Evolutionary conservation across 2,113 vertebrate species (phyloP).

Genomic region (Noturus placidus): DNA sequence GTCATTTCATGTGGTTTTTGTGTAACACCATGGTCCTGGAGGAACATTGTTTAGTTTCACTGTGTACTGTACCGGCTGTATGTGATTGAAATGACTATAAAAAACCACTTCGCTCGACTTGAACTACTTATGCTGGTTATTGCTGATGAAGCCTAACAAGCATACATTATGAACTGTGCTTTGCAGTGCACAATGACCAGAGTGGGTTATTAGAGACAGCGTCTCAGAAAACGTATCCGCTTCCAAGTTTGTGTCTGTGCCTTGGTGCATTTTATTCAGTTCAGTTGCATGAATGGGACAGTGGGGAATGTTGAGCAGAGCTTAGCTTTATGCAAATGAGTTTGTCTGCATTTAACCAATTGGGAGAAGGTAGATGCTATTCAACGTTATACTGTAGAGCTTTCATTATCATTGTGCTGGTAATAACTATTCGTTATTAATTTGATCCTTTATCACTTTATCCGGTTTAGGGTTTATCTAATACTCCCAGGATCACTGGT

Average conservation of each 20-base stretch:
- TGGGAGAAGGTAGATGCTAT: background rate
- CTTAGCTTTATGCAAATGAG: background rate
- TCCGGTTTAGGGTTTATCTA: background rate
- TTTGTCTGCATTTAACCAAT: background rate
- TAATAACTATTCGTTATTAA: background rate
- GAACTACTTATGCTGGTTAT: background rate
- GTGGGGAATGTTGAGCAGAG: background rate
- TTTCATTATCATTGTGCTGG: background rate
- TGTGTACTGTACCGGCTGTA: no score
- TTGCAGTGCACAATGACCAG: background rate
- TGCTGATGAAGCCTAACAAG: background rate
- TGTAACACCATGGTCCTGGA: no score
- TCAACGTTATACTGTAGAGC: background rate
- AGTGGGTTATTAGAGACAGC: background rate
- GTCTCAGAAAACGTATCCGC: background rate
- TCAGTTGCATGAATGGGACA: background rate
- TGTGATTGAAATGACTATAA: no score
- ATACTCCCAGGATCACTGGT: background rate
- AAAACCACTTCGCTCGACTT: no score
- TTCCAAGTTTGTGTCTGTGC: background rate
- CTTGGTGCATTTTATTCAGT: background rate
- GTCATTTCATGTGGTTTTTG: no score
- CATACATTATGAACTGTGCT: background rate
- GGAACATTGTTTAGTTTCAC: no score
- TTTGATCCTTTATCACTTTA: background rate